Evolutionary conservation across 2,888 invertebrate genomes (phyloP).

Genomic region (Apotomis capreana): DNA sequence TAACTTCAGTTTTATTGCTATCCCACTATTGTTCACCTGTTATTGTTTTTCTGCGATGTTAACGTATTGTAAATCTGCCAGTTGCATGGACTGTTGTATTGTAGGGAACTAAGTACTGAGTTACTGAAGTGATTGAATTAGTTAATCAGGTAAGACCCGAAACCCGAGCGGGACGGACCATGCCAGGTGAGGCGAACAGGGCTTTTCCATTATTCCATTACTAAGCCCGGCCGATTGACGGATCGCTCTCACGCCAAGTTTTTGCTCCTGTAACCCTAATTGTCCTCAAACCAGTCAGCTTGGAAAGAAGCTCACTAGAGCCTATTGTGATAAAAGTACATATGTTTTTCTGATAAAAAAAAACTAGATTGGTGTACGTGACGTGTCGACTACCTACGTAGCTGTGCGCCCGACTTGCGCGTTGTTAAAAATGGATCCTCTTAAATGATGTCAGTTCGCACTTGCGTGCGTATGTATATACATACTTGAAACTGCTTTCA

Average conservation of each 20-base stretch:
- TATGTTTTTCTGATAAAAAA: neutral
- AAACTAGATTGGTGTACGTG: no score
- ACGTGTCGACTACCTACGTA: no score
- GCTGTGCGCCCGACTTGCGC: no score
- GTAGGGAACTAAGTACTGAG: neutral
- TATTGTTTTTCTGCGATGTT: no score
- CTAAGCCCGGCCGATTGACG: slow-evolving; percentile 19
- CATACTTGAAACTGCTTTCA: no score
- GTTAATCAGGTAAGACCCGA: slow-evolving; percentile 12
- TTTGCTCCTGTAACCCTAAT: neutral
- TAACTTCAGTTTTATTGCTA: no score
- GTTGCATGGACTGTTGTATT: neutral
- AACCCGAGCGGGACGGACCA: neutral
- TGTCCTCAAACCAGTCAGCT: slow-evolving; percentile 5
- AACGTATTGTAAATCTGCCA: no score
- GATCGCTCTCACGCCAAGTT: slow-evolving; percentile 5
- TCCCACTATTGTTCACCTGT: no score
- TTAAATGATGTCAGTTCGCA: no score
- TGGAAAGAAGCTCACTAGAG: neutral
- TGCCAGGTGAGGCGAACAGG: slow-evolving; percentile 15
- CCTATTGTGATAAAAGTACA: neutral
- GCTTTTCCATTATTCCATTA: slow-evolving; percentile 29
- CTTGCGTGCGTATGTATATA: no score
- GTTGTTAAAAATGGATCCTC: no score
- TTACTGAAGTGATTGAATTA: neutral